phyloP scores from a whole-genome alignment of 2,888 invertebrate species.

The Diarsia dahlii region DNA sequence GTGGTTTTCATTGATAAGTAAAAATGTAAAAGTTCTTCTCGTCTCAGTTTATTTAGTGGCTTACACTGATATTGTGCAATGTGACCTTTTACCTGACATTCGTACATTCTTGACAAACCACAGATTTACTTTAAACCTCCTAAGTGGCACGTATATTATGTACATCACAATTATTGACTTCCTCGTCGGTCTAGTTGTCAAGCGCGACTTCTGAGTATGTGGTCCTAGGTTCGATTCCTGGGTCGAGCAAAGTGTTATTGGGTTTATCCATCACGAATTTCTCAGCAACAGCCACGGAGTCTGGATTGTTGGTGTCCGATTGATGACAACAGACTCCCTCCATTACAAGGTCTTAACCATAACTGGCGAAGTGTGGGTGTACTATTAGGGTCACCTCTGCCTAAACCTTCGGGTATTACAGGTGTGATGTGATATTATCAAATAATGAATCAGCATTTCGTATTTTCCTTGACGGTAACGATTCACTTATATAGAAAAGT shows the following conservation, averaged over 20 bases:
- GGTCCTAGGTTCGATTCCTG: too few species aligned
- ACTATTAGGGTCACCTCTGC: too few species aligned
- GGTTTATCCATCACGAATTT: too few species aligned
- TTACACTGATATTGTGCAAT: constrained; percentile 50
- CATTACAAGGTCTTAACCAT: too few species aligned
- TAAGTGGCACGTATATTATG: constrained; percentile 2
- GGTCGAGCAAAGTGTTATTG: too few species aligned
- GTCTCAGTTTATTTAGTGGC: constrained; percentile 46
- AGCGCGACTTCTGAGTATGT: too few species aligned
- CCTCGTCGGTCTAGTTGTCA: too few species aligned
- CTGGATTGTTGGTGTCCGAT: too few species aligned
- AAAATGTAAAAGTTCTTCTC: constrained; percentile 53
- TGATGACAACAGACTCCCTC: too few species aligned
- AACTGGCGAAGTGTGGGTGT: too few species aligned
- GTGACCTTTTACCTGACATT: constrained; percentile 43
- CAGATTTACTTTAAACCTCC: constrained; percentile 33
- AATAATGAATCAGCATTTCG: constrained; percentile 9
- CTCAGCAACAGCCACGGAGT: too few species aligned
- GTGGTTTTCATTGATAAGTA: constrained; percentile 45
- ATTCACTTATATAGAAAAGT: not conserved
- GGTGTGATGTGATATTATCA: not conserved
- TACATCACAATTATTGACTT: constrained; percentile 7
- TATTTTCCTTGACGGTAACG: not conserved
- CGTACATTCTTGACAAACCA: constrained; percentile 19
- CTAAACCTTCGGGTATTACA: too few species aligned